These are phyloP conservation scores for Dicentrarchus labrax DNA, from an alignment of 2,113 vertebrate species.

Conservation along the genomic window DNA sequence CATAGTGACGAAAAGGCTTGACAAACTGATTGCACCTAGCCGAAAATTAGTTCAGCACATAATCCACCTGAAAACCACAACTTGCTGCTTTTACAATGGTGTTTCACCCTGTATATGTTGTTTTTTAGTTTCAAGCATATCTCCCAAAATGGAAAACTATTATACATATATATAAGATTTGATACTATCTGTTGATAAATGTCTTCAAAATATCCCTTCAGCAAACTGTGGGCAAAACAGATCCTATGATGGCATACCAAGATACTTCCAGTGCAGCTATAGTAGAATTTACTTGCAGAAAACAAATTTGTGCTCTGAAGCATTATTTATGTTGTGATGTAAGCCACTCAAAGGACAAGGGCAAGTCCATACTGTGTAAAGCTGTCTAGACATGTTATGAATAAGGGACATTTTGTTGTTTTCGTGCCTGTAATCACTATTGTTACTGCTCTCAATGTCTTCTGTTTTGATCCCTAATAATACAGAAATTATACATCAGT, in stretches of 20 bases:
- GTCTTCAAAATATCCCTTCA: background rate
- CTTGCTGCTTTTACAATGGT: background rate
- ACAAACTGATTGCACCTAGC: slow-evolving; percentile 14
- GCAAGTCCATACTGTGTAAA: background rate
- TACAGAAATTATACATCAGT: background rate
- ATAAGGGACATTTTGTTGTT: background rate
- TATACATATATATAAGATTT: too few relatives aligned
- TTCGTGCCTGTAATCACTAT: background rate
- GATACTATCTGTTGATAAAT: background rate
- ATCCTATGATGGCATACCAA: background rate
- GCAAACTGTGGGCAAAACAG: background rate
- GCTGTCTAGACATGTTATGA: slow-evolving; percentile 9
- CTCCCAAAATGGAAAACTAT: slow-evolving; percentile 7
- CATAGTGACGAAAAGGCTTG: slow-evolving; percentile 20
- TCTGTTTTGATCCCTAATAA: slow-evolving; percentile 1
- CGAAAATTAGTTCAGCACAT: background rate
- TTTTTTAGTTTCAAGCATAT: background rate
- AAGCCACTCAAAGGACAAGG: background rate
- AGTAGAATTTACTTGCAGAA: background rate
- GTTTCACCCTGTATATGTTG: too few relatives aligned
- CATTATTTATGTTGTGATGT: background rate
- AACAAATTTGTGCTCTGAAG: background rate
- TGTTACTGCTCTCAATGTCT: background rate
- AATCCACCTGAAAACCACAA: background rate
- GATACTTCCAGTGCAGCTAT: background rate